phyloP scores from a whole-genome alignment of 2,888 invertebrate genomes.

The Andrena hattorfiana region DNA sequence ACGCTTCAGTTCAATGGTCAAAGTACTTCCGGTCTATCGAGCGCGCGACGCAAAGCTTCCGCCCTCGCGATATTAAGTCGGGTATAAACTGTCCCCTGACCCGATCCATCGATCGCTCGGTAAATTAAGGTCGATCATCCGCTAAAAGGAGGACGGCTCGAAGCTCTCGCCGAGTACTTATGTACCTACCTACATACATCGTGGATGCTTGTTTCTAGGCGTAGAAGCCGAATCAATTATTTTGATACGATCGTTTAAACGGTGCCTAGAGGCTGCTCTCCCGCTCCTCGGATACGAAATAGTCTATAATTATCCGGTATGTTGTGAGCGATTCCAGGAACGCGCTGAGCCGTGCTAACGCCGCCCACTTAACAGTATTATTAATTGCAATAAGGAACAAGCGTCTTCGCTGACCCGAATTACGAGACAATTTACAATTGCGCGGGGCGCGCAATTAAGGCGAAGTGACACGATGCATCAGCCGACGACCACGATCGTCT shows the following conservation, averaged over 20 bases:
- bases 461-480: constrained; percentile 59
- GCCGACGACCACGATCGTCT: constrained; percentile 42
- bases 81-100: constrained; percentile 62
- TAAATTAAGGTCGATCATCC: constrained; percentile 65
- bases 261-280: neutral
- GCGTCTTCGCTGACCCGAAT: constrained; percentile 58
- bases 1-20: constrained; percentile 60
- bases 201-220: neutral
- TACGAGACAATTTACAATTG: constrained; percentile 68
- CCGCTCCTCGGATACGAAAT: constrained; percentile 1
- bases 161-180: neutral
- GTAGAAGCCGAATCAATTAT: constrained; percentile 6
- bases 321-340: constrained; percentile 50
- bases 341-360: constrained; percentile 1
- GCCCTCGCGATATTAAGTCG: constrained; percentile 52
- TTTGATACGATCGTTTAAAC: constrained; percentile 1
- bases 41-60: constrained; percentile 22
- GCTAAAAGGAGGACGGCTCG: constrained; percentile 25
- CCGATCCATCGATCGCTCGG: constrained; percentile 62
- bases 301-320: constrained; percentile 53
- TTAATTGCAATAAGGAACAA: constrained; percentile 63
- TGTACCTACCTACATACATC: neutral
- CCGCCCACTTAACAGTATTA: constrained; percentile 53
- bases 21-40: constrained; percentile 58
- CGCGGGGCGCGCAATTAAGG: constrained; percentile 65